phyloP scores from a whole-genome alignment of 2,888 invertebrate species.

The Zonitis immaculata region DNA sequence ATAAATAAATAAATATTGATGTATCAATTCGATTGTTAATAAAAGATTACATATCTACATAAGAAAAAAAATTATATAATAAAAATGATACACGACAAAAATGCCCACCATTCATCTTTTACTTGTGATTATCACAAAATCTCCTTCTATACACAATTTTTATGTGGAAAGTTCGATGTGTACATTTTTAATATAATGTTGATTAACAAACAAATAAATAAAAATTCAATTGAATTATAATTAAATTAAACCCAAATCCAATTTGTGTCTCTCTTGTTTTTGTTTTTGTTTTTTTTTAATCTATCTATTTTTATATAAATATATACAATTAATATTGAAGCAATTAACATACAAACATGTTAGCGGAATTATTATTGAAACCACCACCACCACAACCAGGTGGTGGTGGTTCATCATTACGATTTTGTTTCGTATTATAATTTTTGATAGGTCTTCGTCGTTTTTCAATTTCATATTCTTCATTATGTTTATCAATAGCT shows the following conservation, averaged over 20 bases:
- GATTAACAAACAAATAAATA: constrained; percentile 8
- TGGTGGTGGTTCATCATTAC: constrained; percentile 53
- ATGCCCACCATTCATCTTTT: not conserved
- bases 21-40: not conserved
- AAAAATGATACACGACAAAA: too few species aligned
- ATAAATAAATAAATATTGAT: constrained; percentile 1
- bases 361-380: constrained; percentile 37
- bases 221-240: constrained; percentile 5
- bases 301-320: too few species aligned
- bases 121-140: not conserved
- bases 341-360: constrained; percentile 45
- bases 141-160: not conserved
- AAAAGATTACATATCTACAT: not conserved
- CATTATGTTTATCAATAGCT: constrained; percentile 37
- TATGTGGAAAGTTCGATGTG: constrained; percentile 10
- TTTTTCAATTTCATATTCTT: constrained; percentile 39
- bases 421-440: constrained; percentile 38
- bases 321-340: constrained; percentile 7
- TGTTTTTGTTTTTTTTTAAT: too few species aligned
- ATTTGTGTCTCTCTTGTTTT: too few species aligned
- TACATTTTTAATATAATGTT: constrained; percentile 5
- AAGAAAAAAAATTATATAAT: too few species aligned
- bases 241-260: constrained; percentile 17
- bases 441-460: constrained; percentile 30
- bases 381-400: constrained; percentile 52